phyloP scores from a whole-genome alignment of 2,113 vertebrate genomes.

The Amphiprion ocellaris region DNA sequence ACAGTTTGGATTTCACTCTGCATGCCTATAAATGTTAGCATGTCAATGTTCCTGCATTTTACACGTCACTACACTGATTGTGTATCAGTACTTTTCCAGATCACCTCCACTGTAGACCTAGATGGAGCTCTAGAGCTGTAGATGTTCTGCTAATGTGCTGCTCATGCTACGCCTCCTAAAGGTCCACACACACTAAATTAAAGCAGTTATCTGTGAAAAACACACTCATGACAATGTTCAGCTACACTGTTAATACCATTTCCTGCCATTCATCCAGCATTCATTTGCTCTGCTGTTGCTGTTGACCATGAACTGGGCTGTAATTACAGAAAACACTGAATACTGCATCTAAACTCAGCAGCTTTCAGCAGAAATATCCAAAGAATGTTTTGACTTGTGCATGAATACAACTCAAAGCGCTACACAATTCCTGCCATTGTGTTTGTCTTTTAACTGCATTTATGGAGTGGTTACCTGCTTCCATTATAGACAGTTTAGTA shows the following conservation, averaged over 20 bases:
- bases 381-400: too few relatives aligned
- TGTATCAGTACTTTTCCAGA: background rate
- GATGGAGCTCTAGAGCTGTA: background rate
- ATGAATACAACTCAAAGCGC: too few relatives aligned
- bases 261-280: background rate
- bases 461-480: too few relatives aligned
- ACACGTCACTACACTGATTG: background rate
- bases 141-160: too few relatives aligned
- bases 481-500: too few relatives aligned
- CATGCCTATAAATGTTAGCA: background rate
- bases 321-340: background rate
- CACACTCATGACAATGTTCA: background rate
- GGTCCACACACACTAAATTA: background rate
- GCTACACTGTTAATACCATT: background rate
- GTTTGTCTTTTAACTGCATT: too few relatives aligned
- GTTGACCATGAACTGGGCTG: background rate
- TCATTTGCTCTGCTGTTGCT: background rate
- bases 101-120: background rate
- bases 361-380: background rate
- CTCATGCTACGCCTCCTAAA: background rate
- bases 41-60: background rate
- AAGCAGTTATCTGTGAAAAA: background rate
- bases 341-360: background rate
- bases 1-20: background rate
- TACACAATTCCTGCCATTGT: too few relatives aligned